Evolutionary conservation across 2,113 vertebrate genomes (phyloP).

Genomic region (Coregonus clupeaformis): DNA sequence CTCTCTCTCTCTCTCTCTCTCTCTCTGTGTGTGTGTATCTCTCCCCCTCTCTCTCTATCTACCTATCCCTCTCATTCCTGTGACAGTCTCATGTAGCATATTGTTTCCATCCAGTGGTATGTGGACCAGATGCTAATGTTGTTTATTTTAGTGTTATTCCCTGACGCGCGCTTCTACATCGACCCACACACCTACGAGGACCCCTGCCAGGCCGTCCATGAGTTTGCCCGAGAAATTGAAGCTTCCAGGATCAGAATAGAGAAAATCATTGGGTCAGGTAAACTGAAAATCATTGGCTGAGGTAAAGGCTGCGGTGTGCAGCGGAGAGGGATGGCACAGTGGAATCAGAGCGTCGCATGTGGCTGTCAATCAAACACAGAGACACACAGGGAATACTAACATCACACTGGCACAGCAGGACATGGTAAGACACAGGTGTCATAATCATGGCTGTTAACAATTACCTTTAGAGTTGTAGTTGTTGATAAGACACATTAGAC

Average conservation of each 20-base stretch:
- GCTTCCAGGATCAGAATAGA: slow-evolving; percentile 96
- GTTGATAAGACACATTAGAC: too few relatives aligned
- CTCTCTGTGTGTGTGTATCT: too few relatives aligned
- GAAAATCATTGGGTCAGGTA: slow-evolving; percentile 96
- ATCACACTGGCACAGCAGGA: slow-evolving; percentile 2
- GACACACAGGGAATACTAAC: slow-evolving; percentile 49
- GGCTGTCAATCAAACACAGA: slow-evolving; percentile 56
- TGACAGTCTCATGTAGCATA: too few relatives aligned
- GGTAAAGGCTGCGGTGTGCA: slow-evolving; percentile 65
- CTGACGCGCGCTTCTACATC: slow-evolving; percentile 86
- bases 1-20: too few relatives aligned
- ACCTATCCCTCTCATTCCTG: too few relatives aligned
- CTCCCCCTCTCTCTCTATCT: too few relatives aligned
- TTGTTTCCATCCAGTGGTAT: neutral
- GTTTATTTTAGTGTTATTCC: slow-evolving; percentile 86
- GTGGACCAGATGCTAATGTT: slow-evolving; percentile 67
- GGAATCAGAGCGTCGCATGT: slow-evolving; percentile 60
- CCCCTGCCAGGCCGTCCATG: slow-evolving; percentile 84
- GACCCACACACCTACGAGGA: slow-evolving; percentile 94
- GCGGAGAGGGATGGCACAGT: slow-evolving; percentile 58
- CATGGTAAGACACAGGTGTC: neutral
- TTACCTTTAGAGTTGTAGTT: too few relatives aligned
- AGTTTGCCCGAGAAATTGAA: slow-evolving; percentile 93
- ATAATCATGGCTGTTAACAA: too few relatives aligned
- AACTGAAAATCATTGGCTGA: slow-evolving; percentile 48